Evolutionary conservation across 2,888 invertebrate species (phyloP).

Genomic region (Nudaria mundana): DNA sequence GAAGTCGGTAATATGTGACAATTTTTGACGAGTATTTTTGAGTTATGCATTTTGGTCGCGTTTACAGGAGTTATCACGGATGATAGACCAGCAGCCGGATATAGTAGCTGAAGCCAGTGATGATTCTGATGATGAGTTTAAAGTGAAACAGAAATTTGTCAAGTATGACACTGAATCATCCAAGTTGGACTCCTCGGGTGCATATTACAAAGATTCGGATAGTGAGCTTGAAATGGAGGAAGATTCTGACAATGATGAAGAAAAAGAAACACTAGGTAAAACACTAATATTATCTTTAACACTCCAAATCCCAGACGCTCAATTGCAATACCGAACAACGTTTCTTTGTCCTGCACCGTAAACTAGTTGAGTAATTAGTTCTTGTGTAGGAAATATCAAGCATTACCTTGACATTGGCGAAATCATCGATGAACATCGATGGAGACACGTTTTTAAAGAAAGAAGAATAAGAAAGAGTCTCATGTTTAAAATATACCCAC

Average conservation of each 20-base stretch:
- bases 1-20: too few relatives aligned
- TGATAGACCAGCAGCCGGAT: conserved; percentile 84
- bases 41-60: too few relatives aligned
- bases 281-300: not conserved
- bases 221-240: conserved; percentile 83
- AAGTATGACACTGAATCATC: conserved; percentile 85
- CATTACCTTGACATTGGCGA: too few relatives aligned
- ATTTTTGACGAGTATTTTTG: too few relatives aligned
- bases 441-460: too few relatives aligned
- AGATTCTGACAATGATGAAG: conserved; percentile 77
- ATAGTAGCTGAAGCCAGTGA: conserved; percentile 83
- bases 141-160: conserved; percentile 76
- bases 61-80: conserved; percentile 75
- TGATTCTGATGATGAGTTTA: conserved; percentile 81
- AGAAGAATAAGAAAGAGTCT: too few relatives aligned
- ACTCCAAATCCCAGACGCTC: too few relatives aligned
- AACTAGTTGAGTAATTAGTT: too few relatives aligned
- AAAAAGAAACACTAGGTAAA: conserved; percentile 80
- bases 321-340: too few relatives aligned
- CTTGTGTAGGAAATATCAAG: too few relatives aligned
- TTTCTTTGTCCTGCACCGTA: too few relatives aligned
- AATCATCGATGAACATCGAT: too few relatives aligned
- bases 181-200: conserved; percentile 85
- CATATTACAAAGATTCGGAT: conserved; percentile 85
- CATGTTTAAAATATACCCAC: not conserved